These are phyloP conservation scores for Amblyopsis hoosieri DNA, from an alignment of 2,797 vertebrate genomes.

Conservation along the genomic window DNA sequence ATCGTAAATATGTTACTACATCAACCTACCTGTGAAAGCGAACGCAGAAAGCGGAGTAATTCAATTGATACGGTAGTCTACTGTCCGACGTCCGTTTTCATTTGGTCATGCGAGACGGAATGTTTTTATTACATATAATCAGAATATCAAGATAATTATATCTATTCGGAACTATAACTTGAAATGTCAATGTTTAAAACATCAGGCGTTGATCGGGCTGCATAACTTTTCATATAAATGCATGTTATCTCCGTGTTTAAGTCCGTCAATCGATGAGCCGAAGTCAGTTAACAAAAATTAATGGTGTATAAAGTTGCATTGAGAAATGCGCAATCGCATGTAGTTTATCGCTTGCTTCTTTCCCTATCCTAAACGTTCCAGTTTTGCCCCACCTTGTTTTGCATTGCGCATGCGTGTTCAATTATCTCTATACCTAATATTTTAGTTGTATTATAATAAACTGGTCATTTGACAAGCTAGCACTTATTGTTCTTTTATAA, in stretches of 20 bases:
- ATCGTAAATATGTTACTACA: too few species aligned
- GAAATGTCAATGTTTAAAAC: constrained; percentile 11
- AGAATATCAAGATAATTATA: constrained; percentile 42
- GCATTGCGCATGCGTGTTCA: constrained; percentile 62
- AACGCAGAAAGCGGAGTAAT: constrained; percentile 12
- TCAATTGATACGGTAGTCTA: background rate
- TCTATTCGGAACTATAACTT: constrained; percentile 38
- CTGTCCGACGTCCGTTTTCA: constrained; percentile 33
- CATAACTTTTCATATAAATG: constrained; percentile 29
- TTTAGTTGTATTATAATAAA: background rate
- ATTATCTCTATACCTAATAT: background rate
- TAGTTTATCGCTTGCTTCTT: background rate
- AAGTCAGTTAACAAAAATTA: background rate
- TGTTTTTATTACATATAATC: constrained; percentile 8
- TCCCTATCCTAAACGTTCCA: constrained; percentile 53
- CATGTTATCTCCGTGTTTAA: background rate
- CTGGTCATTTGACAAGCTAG: constrained; percentile 15
- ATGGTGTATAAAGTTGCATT: background rate
- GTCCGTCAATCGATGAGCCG: too few species aligned
- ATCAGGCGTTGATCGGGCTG: background rate
- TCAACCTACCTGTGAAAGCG: constrained; percentile 43
- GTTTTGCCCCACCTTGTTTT: constrained; percentile 69
- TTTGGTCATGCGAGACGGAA: constrained; percentile 12
- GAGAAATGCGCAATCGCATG: background rate
- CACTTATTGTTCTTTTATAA: background rate